Evolutionary conservation across 2,797 vertebrate species (phyloP).

Genomic region (Emydoidea blandingii): DNA sequence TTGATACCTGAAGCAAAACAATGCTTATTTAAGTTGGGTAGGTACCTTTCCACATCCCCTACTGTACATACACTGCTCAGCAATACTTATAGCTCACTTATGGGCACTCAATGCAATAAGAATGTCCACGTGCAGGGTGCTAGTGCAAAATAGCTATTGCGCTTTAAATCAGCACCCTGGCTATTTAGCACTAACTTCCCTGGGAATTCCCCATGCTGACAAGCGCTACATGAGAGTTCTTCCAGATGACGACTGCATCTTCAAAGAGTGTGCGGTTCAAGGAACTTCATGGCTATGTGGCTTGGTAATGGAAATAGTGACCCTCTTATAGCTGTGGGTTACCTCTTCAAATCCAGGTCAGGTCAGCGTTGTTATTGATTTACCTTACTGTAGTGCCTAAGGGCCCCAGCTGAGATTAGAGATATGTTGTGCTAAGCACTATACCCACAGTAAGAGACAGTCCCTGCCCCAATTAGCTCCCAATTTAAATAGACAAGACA

Average conservation of each 20-base stretch:
- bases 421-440: background rate
- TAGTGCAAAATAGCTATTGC: background rate
- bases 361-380: background rate
- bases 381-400: background rate
- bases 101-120: background rate
- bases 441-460: background rate
- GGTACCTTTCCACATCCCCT: fast-evolving
- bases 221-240: background rate
- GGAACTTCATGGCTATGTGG: background rate
- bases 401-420: background rate
- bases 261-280: background rate
- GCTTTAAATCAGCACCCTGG: background rate
- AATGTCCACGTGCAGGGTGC: background rate
- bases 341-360: background rate
- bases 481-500: background rate
- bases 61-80: background rate
- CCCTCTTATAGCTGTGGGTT: background rate
- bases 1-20: background rate
- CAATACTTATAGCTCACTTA: background rate
- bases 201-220: background rate
- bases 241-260: background rate
- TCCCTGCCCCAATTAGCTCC: background rate
- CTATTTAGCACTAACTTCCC: background rate
- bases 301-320: background rate
- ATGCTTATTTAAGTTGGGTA: background rate